A percentile compares a stretch with the other conserved stretches of the same genome.
phyloP scores from a whole-genome alignment of 2,797 vertebrate species.

The Lerista edwardsae region DNA sequence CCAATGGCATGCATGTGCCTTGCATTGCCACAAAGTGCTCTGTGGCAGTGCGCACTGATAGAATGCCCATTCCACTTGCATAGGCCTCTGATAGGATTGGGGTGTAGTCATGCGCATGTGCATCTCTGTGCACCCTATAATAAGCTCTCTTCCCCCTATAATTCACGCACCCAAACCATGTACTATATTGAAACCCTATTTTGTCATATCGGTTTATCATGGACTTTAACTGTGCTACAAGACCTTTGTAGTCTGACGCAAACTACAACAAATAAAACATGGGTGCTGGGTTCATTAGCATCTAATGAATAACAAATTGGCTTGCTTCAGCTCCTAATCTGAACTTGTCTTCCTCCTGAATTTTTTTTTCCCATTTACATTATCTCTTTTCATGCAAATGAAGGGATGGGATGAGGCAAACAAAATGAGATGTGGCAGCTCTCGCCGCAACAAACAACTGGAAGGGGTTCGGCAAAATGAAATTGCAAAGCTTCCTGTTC shows the following conservation, averaged over 20 bases:
- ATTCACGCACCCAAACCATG: neutral
- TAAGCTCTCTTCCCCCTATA: too few relatives aligned
- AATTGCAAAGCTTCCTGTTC: slow-evolving; percentile 59
- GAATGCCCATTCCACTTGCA: too few relatives aligned
- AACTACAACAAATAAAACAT: slow-evolving; percentile 74
- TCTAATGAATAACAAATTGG: slow-evolving; percentile 81
- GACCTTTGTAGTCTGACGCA: slow-evolving; percentile 72
- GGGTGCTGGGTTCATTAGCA: slow-evolving; percentile 74
- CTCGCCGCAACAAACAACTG: slow-evolving; percentile 61
- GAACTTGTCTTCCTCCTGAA: slow-evolving; percentile 72
- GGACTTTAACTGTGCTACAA: slow-evolving; percentile 65
- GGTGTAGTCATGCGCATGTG: too few relatives aligned
- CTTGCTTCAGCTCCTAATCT: slow-evolving; percentile 69
- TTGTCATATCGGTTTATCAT: slow-evolving; percentile 68
- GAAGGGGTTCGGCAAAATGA: slow-evolving; percentile 64
- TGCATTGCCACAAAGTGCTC: too few relatives aligned
- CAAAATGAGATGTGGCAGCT: slow-evolving; percentile 73
- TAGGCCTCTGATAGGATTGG: too few relatives aligned
- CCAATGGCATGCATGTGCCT: too few relatives aligned
- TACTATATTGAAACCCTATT: slow-evolving; percentile 63
- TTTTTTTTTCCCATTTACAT: slow-evolving; percentile 70
- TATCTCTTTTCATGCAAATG: slow-evolving; percentile 78
- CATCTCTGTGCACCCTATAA: too few relatives aligned
- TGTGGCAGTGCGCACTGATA: too few relatives aligned
- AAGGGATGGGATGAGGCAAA: slow-evolving; percentile 70